Evolutionary conservation across 2,797 vertebrate species (phyloP).

Genomic region (Mus minutoides): DNA sequence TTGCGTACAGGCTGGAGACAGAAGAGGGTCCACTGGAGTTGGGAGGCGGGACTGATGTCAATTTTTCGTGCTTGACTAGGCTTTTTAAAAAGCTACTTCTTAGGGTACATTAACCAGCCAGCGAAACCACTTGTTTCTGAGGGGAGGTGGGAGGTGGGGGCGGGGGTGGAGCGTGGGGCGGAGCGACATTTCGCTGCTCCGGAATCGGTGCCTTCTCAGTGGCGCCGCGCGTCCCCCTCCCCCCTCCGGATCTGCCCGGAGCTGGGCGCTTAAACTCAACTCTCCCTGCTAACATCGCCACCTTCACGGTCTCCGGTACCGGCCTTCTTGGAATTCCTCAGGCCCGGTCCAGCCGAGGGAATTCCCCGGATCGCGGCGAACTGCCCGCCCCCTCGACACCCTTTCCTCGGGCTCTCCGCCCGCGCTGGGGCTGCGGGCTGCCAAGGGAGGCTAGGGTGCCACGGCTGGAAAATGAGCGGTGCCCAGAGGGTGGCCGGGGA

Average conservation of each 20-base stretch:
- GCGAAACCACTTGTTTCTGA: slow-evolving; percentile 70
- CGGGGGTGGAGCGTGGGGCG: slow-evolving; percentile 71
- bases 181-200: slow-evolving; percentile 63
- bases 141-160: slow-evolving; percentile 53
- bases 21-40: background rate
- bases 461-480: slow-evolving; percentile 61
- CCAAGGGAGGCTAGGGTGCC: slow-evolving; percentile 48
- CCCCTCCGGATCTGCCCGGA: background rate
- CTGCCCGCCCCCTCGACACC: slow-evolving; percentile 64
- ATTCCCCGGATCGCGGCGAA: background rate
- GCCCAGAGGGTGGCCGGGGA: slow-evolving; percentile 60
- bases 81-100: slow-evolving; percentile 68
- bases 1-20: background rate
- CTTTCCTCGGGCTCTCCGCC: slow-evolving; percentile 72
- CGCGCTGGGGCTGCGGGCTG: slow-evolving; percentile 60
- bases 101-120: slow-evolving; percentile 53
- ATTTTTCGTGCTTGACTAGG: slow-evolving; percentile 50
- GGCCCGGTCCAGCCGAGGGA: background rate
- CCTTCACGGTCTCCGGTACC: background rate
- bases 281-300: background rate
- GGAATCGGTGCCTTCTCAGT: slow-evolving; percentile 50
- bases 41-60: slow-evolving; percentile 30
- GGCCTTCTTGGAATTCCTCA: background rate
- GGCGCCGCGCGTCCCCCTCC: background rate
- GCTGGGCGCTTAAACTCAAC: background rate